Conservation (phyloP, 2,797 vertebrate species). For the Cichlasoma orientale region DNA sequence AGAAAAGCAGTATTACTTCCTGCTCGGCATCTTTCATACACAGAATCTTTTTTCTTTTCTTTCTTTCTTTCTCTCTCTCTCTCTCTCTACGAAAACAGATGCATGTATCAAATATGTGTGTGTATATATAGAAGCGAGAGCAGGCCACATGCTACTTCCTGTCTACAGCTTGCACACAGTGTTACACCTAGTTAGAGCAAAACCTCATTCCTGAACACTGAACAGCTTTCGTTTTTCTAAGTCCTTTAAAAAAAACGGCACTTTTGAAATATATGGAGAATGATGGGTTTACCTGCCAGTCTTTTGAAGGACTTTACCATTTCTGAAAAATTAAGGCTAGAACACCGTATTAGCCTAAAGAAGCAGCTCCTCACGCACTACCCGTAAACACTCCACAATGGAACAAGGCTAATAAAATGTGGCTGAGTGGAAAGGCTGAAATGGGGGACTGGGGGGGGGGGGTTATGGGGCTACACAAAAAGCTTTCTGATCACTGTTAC, state of each 20-base stretch:
- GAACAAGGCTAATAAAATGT: slow-evolving; percentile 59
- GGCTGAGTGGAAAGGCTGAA: slow-evolving; percentile 54
- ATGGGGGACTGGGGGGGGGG: slow-evolving; percentile 39
- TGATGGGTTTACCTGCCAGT: background rate
- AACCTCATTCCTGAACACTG: slow-evolving; percentile 12
- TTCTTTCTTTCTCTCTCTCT: slow-evolving; percentile 35
- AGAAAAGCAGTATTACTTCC: slow-evolving; percentile 63
- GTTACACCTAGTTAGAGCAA: slow-evolving; percentile 2
- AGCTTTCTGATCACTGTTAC: slow-evolving; percentile 50
- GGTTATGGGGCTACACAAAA: slow-evolving; percentile 55
- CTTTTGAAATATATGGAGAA: background rate
- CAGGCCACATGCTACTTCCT: slow-evolving; percentile 77
- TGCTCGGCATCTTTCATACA: slow-evolving; percentile 51
- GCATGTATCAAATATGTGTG: slow-evolving; percentile 47
- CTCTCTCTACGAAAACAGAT: slow-evolving; percentile 51
- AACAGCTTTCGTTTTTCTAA: slow-evolving; percentile 14
- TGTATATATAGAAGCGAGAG: slow-evolving; percentile 64
- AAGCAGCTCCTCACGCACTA: slow-evolving; percentile 40
- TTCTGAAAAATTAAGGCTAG: slow-evolving; percentile 8
- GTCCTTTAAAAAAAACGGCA: background rate
- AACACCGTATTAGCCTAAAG: slow-evolving; percentile 1
- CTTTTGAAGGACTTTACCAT: background rate
- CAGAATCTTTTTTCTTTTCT: slow-evolving; percentile 39
- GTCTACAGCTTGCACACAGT: slow-evolving; percentile 58
- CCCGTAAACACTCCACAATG: slow-evolving; percentile 50